phyloP scores from a whole-genome alignment of 2,888 invertebrate genomes.

The Eupithecia subfuscata region DNA sequence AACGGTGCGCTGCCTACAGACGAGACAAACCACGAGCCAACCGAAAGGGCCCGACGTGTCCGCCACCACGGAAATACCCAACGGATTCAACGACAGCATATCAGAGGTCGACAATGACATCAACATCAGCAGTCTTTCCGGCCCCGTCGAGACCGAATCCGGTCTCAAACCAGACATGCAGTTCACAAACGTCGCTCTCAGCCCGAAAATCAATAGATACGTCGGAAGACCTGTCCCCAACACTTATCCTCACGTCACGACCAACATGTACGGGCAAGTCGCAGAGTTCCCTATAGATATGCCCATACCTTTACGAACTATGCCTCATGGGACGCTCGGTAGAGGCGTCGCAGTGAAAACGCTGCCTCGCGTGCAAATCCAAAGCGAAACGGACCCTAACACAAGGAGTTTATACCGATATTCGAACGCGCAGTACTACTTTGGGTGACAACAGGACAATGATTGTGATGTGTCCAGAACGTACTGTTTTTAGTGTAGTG shows the following conservation, averaged over 20 bases:
- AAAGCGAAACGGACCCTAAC: constrained; percentile 80
- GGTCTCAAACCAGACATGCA: constrained; percentile 77
- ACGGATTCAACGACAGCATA: constrained; percentile 93
- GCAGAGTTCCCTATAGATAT: constrained; percentile 82
- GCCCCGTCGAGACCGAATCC: constrained; percentile 84
- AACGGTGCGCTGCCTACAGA: constrained; percentile 88
- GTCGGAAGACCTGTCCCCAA: constrained; percentile 79
- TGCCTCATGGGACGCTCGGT: constrained; percentile 78
- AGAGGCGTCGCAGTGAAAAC: constrained; percentile 79
- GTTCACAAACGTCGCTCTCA: constrained; percentile 74
- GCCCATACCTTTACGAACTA: constrained; percentile 76
- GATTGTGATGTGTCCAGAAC: constrained; percentile 83
- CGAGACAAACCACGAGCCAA: constrained; percentile 85
- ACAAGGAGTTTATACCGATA: constrained; percentile 86
- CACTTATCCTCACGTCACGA: constrained; percentile 79
- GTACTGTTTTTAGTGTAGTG: constrained; percentile 84
- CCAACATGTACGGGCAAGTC: constrained; percentile 82
- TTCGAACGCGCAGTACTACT: constrained; percentile 88
- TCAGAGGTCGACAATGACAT: constrained; percentile 93
- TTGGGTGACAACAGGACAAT: constrained; percentile 89
- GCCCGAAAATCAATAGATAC: constrained; percentile 80
- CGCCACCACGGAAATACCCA: constrained; percentile 90
- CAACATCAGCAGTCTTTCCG: constrained; percentile 87
- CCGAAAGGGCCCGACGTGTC: constrained; percentile 88
- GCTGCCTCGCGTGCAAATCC: constrained; percentile 75